Evolutionary conservation across 2,888 invertebrate genomes (phyloP).

Genomic region (Allygus modestus): DNA sequence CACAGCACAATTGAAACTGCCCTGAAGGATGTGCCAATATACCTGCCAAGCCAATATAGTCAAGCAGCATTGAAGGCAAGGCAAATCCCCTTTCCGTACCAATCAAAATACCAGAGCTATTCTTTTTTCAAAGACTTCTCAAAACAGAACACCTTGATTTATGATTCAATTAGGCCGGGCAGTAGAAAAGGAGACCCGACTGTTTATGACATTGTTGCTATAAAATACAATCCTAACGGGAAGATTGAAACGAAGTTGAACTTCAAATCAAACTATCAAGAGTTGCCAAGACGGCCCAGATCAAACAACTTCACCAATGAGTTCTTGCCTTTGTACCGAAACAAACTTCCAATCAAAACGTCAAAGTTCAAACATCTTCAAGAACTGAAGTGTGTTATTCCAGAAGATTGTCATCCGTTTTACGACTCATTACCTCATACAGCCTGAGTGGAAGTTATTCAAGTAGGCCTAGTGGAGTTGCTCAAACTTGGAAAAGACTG

Average conservation of each 20-base stretch:
- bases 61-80: not conserved
- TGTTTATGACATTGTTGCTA: not conserved
- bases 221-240: not conserved
- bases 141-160: not conserved
- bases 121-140: constrained; percentile 9
- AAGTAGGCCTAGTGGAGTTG: no score
- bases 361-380: constrained; percentile 13
- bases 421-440: not conserved
- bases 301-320: not conserved
- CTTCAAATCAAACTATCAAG: not conserved
- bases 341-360: not conserved
- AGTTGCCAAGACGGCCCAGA: not conserved
- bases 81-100: not conserved
- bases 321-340: not conserved
- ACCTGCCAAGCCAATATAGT: not conserved
- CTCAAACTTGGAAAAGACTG: no score
- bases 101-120: not conserved
- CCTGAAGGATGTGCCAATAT: not conserved
- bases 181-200: not conserved
- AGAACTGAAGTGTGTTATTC: not conserved
- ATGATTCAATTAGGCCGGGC: not conserved
- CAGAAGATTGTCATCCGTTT: not conserved
- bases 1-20: constrained; percentile 69
- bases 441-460: no score
- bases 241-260: not conserved